These are phyloP conservation scores for Oncorhynchus masou DNA, from an alignment of 2,113 vertebrate genomes.

Conservation along the genomic window DNA sequence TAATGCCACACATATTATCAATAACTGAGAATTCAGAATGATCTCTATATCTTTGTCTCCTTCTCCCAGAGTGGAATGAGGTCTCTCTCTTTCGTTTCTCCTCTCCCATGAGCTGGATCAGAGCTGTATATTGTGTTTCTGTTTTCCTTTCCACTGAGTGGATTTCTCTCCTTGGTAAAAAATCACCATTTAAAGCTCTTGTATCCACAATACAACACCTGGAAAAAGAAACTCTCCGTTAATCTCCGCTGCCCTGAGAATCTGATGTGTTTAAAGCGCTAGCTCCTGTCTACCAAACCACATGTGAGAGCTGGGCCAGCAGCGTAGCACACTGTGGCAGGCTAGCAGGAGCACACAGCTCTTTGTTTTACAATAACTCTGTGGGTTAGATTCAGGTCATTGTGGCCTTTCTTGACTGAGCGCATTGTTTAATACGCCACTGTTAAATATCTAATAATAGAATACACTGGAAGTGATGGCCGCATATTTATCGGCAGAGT, in stretches of 20 bases:
- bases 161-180: constrained; percentile 73
- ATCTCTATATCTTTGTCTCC: constrained; percentile 3
- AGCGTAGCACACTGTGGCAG: neutral
- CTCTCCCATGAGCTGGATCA: constrained; percentile 60
- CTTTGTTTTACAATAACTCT: constrained; percentile 68
- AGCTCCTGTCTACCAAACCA: constrained; percentile 58
- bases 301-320: constrained; percentile 61
- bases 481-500: constrained; percentile 69
- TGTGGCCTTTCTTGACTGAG: constrained; percentile 70
- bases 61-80: constrained; percentile 46
- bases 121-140: constrained; percentile 71
- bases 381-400: constrained; percentile 74
- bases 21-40: neutral
- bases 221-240: constrained; percentile 78
- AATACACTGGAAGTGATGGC: constrained; percentile 61
- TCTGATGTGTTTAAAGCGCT: constrained; percentile 62
- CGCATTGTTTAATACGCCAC: constrained; percentile 75
- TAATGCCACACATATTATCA: neutral
- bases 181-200: constrained; percentile 71
- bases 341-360: constrained; percentile 42
- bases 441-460: constrained; percentile 73
- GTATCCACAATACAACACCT: constrained; percentile 81
- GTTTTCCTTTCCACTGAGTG: constrained; percentile 74
- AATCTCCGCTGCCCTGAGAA: constrained; percentile 68
- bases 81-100: constrained; percentile 46